Percentiles rank a stretch among this genome's conserved stretches.
Evolutionary conservation across 2,797 vertebrate genomes (phyloP).

Genomic region (Coregonus ussuriensis): DNA sequence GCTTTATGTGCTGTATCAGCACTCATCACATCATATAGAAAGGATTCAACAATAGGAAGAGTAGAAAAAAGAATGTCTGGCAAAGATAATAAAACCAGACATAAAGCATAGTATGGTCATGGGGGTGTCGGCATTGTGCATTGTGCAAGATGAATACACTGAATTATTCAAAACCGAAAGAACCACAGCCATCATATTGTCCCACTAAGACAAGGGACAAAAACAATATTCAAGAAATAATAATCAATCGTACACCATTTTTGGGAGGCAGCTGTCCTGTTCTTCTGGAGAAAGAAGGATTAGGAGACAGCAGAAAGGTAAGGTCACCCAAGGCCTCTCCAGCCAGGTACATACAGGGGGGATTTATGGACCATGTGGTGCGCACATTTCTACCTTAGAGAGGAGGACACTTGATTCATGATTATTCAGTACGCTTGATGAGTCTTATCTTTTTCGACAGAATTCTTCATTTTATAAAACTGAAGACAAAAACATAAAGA

Average conservation of each 20-base stretch:
- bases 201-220: too few relatives aligned
- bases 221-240: not conserved
- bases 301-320: slow-evolving; percentile 7
- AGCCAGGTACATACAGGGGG: slow-evolving; percentile 54
- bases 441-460: slow-evolving; percentile 69
- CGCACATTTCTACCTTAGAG: slow-evolving; percentile 62
- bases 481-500: slow-evolving; percentile 61
- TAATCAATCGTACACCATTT: not conserved
- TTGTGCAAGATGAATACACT: too few relatives aligned
- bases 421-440: slow-evolving; percentile 57
- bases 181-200: too few relatives aligned
- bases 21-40: not conserved
- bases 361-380: slow-evolving; percentile 74
- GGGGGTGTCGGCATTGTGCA: too few relatives aligned
- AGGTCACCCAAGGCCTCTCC: slow-evolving; percentile 20
- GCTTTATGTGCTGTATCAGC: not conserved
- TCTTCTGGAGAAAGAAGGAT: not conserved
- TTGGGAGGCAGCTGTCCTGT: not conserved
- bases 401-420: slow-evolving; percentile 69
- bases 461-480: slow-evolving; percentile 51
- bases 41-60: not conserved
- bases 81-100: too few relatives aligned
- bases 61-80: not conserved
- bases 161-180: too few relatives aligned
- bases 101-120: too few relatives aligned